Conservation (phyloP, 2,797 vertebrate genomes). For the Merluccius polli region DNA sequence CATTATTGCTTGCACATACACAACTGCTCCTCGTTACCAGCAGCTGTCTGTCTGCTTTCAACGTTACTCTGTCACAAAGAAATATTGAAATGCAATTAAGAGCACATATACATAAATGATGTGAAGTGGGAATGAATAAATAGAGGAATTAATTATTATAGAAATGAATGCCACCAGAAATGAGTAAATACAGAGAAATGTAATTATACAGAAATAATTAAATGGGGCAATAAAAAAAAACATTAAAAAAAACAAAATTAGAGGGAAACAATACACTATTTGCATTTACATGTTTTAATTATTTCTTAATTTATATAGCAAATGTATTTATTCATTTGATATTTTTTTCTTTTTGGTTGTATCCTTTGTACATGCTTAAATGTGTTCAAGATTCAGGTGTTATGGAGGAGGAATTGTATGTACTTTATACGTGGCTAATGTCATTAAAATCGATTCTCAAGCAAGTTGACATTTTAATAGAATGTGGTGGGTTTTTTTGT, state of each 20-base stretch:
- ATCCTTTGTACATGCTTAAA: not conserved
- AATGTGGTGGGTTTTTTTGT: not conserved
- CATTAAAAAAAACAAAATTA: not conserved
- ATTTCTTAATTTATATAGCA: not conserved
- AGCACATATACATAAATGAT: not conserved
- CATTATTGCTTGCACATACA: no score
- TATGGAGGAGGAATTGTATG: not conserved
- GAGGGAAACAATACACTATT: not conserved
- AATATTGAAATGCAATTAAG: not conserved
- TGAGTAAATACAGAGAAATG: not conserved
- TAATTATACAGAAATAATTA: not conserved
- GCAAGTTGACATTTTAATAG: not conserved
- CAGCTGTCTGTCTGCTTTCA: no score
- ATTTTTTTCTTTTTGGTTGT: not conserved
- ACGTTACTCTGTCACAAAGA: no score
- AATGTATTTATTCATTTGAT: constrained; percentile 1
- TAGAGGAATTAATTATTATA: not conserved
- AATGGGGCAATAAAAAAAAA: not conserved
- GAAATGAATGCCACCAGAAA: no score
- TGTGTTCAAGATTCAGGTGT: not conserved
- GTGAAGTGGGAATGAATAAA: no score
- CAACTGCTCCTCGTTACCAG: no score
- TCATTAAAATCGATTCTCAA: not conserved
- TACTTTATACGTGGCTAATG: not conserved
- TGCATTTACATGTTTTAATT: not conserved